Evolutionary conservation across 2,113 vertebrate genomes (phyloP).

Genomic region (Pollimyrus isidori): DNA sequence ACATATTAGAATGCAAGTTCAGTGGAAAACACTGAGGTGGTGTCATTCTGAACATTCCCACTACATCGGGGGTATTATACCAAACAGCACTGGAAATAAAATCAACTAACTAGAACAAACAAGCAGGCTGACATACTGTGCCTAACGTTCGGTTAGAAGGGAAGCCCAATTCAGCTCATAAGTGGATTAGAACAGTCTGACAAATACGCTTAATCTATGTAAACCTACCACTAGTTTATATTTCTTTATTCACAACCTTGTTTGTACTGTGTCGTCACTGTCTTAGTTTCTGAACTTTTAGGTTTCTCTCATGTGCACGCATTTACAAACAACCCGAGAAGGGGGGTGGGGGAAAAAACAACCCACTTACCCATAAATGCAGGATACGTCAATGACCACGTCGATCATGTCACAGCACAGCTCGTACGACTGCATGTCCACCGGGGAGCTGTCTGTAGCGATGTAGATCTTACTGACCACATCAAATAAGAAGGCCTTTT

Average conservation of each 20-base stretch:
- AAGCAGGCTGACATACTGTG: background rate
- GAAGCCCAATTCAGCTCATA: background rate
- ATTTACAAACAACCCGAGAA: no score
- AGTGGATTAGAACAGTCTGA: background rate
- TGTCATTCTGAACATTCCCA: background rate
- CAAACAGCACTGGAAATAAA: background rate
- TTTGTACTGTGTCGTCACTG: background rate
- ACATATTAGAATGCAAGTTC: background rate
- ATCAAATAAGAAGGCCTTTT: slow-evolving; percentile 98
- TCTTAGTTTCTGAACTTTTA: no score
- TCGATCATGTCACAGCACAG: slow-evolving; percentile 99
- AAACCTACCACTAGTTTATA: background rate
- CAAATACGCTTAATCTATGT: background rate
- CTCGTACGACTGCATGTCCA: slow-evolving; percentile 99
- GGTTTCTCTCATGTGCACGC: background rate
- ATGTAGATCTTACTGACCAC: slow-evolving; percentile 99
- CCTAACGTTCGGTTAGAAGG: background rate
- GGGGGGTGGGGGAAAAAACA: background rate
- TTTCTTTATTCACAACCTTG: background rate
- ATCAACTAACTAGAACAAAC: background rate
- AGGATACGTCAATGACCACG: slow-evolving; percentile 97
- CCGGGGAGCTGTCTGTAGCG: slow-evolving; percentile 96
- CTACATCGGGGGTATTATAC: background rate
- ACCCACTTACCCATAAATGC: slow-evolving; percentile 90
- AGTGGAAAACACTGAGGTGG: background rate